These are phyloP conservation scores for Hiodon alosoides DNA, from an alignment of 2,113 vertebrate genomes.

Conservation along the genomic window DNA sequence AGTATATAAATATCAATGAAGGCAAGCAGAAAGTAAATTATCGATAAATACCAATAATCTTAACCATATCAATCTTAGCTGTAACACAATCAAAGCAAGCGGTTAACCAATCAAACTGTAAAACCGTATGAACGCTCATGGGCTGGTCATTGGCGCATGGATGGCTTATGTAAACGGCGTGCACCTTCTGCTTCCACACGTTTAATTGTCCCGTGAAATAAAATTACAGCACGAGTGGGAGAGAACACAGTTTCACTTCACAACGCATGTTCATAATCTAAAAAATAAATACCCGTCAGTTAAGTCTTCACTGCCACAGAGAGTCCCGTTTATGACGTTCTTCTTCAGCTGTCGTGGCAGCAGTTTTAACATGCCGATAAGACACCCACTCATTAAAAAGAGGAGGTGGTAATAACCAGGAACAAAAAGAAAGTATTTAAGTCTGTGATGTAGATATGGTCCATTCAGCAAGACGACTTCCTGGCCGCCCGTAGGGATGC, in stretches of 20 bases:
- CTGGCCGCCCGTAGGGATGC: conserved; percentile 35
- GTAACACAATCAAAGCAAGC: background rate
- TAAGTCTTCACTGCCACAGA: conserved; percentile 5
- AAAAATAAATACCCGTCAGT: conserved; percentile 21
- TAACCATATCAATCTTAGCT: background rate
- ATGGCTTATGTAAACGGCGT: conserved; percentile 31
- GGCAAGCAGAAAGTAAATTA: background rate
- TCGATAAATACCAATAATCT: background rate
- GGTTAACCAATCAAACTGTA: background rate
- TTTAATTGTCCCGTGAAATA: conserved; percentile 28
- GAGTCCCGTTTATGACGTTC: background rate
- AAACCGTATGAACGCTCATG: background rate
- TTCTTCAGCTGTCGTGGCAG: conserved; percentile 8
- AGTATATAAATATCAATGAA: conserved; percentile 14
- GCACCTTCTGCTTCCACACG: conserved; percentile 25
- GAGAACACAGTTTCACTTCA: conserved; percentile 8
- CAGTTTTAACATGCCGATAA: conserved; percentile 34
- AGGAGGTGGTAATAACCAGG: conserved; percentile 20
- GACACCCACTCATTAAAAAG: conserved; percentile 25
- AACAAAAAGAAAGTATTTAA: background rate
- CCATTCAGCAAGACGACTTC: conserved; percentile 28
- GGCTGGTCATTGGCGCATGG: background rate
- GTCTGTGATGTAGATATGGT: conserved; percentile 36
- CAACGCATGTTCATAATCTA: background rate
- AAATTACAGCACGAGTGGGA: conserved; percentile 5